A percentile compares a stretch with the other conserved stretches of the same genome.
These are phyloP conservation scores for Parambassis ranga DNA, from an alignment of 2,797 vertebrate genomes.

Conservation along the genomic window DNA sequence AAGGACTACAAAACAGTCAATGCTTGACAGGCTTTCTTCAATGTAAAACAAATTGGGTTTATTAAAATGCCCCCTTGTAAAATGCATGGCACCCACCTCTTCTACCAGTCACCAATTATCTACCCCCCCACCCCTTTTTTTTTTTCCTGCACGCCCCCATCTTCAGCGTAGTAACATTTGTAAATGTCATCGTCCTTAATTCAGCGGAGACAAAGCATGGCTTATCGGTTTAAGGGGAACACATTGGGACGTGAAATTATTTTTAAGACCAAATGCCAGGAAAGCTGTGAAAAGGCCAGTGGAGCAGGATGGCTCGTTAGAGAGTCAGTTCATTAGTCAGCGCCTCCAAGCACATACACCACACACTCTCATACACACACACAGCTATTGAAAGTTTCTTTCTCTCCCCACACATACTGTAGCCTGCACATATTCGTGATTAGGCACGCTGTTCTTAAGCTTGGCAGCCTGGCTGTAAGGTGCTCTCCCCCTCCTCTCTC, in stretches of 20 bases:
- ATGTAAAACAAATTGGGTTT: constrained; percentile 79
- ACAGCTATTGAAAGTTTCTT: constrained; percentile 42
- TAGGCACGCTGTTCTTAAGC: constrained; percentile 35
- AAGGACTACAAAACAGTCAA: constrained; percentile 66
- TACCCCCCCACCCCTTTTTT: constrained; percentile 41
- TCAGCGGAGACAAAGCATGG: constrained; percentile 77
- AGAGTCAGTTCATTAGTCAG: constrained; percentile 78
- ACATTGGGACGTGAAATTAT: constrained; percentile 86
- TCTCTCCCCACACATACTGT: constrained; percentile 18
- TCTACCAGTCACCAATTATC: constrained; percentile 65
- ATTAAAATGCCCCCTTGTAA: constrained; percentile 75
- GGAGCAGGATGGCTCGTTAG: constrained; percentile 74
- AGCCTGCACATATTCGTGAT: constrained; percentile 39
- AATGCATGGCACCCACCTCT: constrained; percentile 64
- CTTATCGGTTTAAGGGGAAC: constrained; percentile 81
- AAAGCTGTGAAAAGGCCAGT: constrained; percentile 79
- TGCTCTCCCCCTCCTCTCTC: constrained; percentile 32
- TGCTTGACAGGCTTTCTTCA: constrained; percentile 75
- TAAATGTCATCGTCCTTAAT: constrained; percentile 85
- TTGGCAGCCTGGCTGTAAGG: constrained; percentile 37
- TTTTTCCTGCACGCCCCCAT: constrained; percentile 49
- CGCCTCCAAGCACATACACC: constrained; percentile 35
- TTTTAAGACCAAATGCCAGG: constrained; percentile 82
- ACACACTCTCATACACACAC: not conserved
- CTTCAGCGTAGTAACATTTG: constrained; percentile 74